Evolutionary conservation across 2,888 invertebrate genomes (phyloP).

Genomic region (Cataglyphis cursor): DNA sequence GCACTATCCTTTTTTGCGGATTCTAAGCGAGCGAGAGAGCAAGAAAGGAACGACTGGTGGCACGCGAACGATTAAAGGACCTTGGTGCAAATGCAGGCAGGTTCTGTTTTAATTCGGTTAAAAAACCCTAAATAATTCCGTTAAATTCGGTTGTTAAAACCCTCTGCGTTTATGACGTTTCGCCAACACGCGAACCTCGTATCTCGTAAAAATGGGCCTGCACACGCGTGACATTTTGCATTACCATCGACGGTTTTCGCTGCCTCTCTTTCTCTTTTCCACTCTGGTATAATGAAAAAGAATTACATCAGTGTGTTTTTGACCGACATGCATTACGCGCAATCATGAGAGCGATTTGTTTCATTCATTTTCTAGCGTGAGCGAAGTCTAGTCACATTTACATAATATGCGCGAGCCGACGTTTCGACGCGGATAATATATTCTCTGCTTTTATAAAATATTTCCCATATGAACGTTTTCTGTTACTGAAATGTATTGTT

Average conservation of each 20-base stretch:
- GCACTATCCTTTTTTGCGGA: slow-evolving; percentile 69
- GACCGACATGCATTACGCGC: slow-evolving; percentile 30
- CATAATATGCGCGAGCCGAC: slow-evolving; percentile 67
- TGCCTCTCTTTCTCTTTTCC: neutral
- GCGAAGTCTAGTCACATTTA: slow-evolving; percentile 54
- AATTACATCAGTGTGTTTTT: slow-evolving; percentile 29
- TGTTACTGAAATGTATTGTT: slow-evolving; percentile 62
- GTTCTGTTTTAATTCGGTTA: slow-evolving; percentile 70
- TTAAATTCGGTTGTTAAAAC: slow-evolving; percentile 80
- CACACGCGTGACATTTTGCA: slow-evolving; percentile 68
- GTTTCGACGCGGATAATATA: slow-evolving; percentile 60
- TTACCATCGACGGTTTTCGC: slow-evolving; percentile 16
- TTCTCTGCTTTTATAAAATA: slow-evolving; percentile 66
- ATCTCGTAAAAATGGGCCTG: slow-evolving; percentile 55
- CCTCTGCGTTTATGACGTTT: slow-evolving; percentile 69
- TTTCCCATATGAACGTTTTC: slow-evolving; percentile 46
- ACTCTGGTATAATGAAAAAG: slow-evolving; percentile 23
- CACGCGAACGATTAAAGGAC: slow-evolving; percentile 74
- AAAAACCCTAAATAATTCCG: too few relatives aligned
- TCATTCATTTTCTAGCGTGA: slow-evolving; percentile 60
- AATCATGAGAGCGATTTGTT: slow-evolving; percentile 70
- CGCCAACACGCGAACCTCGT: slow-evolving; percentile 63
- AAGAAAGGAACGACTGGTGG: slow-evolving; percentile 71
- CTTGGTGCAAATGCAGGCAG: slow-evolving; percentile 61
- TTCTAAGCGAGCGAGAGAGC: slow-evolving; percentile 62